Base-by-base conservation (phyloP, 2,113 vertebrate species). In the Prunella fulvescens region DNA sequence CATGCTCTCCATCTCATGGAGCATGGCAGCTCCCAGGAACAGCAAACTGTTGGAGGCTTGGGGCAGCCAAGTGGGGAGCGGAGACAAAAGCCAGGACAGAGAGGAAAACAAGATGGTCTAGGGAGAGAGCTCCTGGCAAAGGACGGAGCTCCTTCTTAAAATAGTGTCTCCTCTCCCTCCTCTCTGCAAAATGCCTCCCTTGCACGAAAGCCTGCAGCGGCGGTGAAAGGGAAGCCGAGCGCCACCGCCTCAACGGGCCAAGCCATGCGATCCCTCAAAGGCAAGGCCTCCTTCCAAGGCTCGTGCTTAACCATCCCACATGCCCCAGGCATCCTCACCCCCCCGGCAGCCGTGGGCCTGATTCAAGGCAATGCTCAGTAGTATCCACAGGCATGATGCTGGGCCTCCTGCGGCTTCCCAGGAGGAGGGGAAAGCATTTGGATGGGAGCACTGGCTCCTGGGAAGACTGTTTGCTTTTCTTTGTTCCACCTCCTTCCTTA, bases 401-500 rank as follows among this genome's bases (percentile, higher is more conserved):
- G 84, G 89, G 87, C 91, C 90, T 96, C 92, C 93, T 91, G 90
- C 0, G 54, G 88, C 5, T 78, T 96, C 73, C 87, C 80, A 39
- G 81, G 81, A 86, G 87, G 82, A 85, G 71, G 50, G 56, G n/a
- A 80, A 77, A 88, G 81, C 3, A 2, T 69, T 93, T 97, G 92
- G 92, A 95, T 69, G 58, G 66, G 82, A 93, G 81, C 7, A 4
- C 92, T 92, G 91, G 79, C 94, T 95, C 91, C 86, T 88, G 58
- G 48, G 88, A 94, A 90, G 72, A 54, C 9, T 86, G 81, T 86
- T 94, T 94, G 81, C 80, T 96, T 94, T 90, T 47, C 73, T 96
- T 96, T 84, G 66, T 91, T 95, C 86, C 88, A 88, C 81, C 91
- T 95, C 94, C 76, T 92, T 93, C 86, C 64, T 93, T 28, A 61